phyloP scores from a whole-genome alignment of 1,140 invertebrate species.

The Drosophila paulistorum region DNA sequence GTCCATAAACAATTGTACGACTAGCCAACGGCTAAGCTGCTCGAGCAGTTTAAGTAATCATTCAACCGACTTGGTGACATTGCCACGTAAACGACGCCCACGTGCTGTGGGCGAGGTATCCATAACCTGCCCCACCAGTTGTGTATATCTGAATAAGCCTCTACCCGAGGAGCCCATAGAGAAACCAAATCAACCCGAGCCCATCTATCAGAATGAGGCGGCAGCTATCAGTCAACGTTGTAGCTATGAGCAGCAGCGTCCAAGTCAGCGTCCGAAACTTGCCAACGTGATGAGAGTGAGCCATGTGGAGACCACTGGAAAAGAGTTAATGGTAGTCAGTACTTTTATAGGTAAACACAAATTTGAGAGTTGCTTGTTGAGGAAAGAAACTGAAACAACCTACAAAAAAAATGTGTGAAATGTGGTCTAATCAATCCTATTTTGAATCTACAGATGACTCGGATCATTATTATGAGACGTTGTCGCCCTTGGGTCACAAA shows the following conservation, averaged over 20 bases:
- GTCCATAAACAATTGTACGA: conserved; percentile 38
- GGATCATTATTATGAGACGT: conserved; percentile 86
- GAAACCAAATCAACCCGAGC: conserved; percentile 42
- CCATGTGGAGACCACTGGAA: conserved; percentile 31
- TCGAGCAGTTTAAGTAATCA: conserved; percentile 50
- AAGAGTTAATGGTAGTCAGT: conserved; percentile 65
- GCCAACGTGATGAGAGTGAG: conserved; percentile 49
- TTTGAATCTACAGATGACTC: conserved; percentile 83
- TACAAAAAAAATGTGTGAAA: not conserved
- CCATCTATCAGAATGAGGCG: conserved; percentile 77
- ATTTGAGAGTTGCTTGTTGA: not conserved
- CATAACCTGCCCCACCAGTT: conserved; percentile 68
- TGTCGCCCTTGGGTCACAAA: conserved; percentile 82
- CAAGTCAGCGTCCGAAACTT: conserved; percentile 33
- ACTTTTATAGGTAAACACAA: conserved; percentile 70
- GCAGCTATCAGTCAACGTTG: conserved; percentile 49
- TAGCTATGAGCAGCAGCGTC: conserved; percentile 24
- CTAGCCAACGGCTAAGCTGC: conserved; percentile 50
- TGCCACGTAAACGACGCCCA: conserved; percentile 77
- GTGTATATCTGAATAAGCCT: conserved; percentile 70
- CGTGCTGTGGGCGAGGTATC: conserved; percentile 78
- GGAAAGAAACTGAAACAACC: too few relatives aligned
- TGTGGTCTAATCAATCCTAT: not conserved
- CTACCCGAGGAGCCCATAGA: conserved; percentile 24
- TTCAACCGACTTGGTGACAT: conserved; percentile 51